Conservation (phyloP, 2,888 invertebrate genomes). For the Spatulosminthurus flaviceps region DNA sequence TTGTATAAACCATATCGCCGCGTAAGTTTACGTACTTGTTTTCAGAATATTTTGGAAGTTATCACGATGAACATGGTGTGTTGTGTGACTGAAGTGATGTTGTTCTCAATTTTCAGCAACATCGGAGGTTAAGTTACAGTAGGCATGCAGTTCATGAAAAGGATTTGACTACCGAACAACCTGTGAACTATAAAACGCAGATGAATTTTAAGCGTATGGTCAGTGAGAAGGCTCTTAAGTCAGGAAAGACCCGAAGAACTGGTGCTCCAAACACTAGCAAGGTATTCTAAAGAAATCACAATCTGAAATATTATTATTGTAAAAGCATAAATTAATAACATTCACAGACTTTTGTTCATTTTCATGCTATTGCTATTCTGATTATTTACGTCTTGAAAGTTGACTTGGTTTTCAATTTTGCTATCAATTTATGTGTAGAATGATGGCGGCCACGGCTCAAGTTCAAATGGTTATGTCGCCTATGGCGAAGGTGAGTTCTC, state of each 20-base stretch:
- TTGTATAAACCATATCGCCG: conserved; percentile 80
- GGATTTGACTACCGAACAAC: conserved; percentile 76
- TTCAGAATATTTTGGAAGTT: no score
- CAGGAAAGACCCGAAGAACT: conserved; percentile 75
- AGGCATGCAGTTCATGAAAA: conserved; percentile 89
- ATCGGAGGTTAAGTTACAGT: conserved; percentile 88
- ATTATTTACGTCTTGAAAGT: neutral
- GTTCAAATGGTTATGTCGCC: conserved; percentile 49
- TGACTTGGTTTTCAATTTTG: neutral
- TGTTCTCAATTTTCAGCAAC: conserved; percentile 69
- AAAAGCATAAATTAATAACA: no score
- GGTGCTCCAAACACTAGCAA: conserved; percentile 45
- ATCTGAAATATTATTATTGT: no score
- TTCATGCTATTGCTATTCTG: no score
- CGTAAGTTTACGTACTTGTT: conserved; percentile 64
- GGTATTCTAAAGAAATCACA: neutral
- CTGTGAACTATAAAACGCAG: conserved; percentile 86
- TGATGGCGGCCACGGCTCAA: conserved; percentile 36
- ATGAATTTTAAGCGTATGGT: conserved; percentile 88
- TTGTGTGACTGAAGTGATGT: neutral
- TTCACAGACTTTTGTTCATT: no score
- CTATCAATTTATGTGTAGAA: conserved; percentile 42
- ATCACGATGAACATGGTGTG: no score
- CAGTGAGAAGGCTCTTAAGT: conserved; percentile 81
- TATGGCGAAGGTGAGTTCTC: conserved; percentile 52